Evolutionary conservation across 2,888 invertebrate genomes (phyloP), one percentile per base, ranked within the genome.

Genomic region (Dorcus parallelipipedus): DNA sequence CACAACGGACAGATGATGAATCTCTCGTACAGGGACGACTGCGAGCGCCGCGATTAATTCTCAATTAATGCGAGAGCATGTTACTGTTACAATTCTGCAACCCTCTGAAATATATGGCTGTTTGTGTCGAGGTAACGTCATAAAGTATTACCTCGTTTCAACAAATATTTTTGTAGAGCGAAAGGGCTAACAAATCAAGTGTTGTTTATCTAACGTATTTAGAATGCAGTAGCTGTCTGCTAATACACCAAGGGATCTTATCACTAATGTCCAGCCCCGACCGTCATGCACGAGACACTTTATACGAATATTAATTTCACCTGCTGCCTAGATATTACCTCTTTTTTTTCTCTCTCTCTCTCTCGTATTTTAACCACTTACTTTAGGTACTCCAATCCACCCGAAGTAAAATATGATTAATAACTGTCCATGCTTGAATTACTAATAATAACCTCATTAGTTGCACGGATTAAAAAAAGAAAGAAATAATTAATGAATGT

Each of bases 191-290:
- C 57, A 57, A 57, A 57, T 57, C 57, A 57, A 57, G 57, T 48
- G 26, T 9, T 59, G 59, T 59, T 59, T 56, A 56, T 52, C 56
- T 59, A 52, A 52, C 43, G 55, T 59, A 59, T 59, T 59, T 59
- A 59, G 52, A 56, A 59, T 59, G 56, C 59, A 59, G 59, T 53
- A 52, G 41, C 45, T 53, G 53, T 33, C 43, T 42, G 45, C 42
- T 43, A 33, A 42, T 43, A 53, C 53, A 53, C 26, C 26, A 42
- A 53, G 42, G 45, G 45, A 53, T 45, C 53, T 53, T 53, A 53
- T 53, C 53, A 42, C 53, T 38, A 26, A 26, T 43, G 53, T 53
- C 53, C 53, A 53, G 53, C 43, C 45, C 14, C 45, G 38, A 45
- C 42, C 45, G 53, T 45, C 53, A 43, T 33, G 53, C 38, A 39